These are phyloP conservation scores for Felis catus DNA, from an alignment of 2,113 vertebrate species.

Conservation along the genomic window F.catus_Fca126_mat1.0 CM031427.1:35825501-35826000, in stretches of 20 bases:
- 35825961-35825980: not conserved
- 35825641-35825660: not conserved
- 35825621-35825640: not conserved
- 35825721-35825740: not conserved
- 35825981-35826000: not conserved
- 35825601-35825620: not conserved
- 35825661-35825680: not conserved
- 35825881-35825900: not conserved
- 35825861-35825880: not conserved
- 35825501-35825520: not conserved
- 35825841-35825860: not conserved
- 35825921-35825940: not conserved
- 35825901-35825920: not conserved
- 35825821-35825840: not conserved
- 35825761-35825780: not conserved
- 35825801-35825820: not conserved
- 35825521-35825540: not conserved
- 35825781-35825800: not conserved
- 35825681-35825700: not conserved
- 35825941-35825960: not conserved
- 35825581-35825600: not conserved
- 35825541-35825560: fast-evolving
- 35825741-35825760: not conserved
- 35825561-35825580: fast-evolving
- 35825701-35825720: no score